Percentiles rank a stretch among this genome's conserved stretches.
Evolutionary conservation across 2,797 vertebrate species (phyloP).

Genomic region (Salarias fasciatus): DNA sequence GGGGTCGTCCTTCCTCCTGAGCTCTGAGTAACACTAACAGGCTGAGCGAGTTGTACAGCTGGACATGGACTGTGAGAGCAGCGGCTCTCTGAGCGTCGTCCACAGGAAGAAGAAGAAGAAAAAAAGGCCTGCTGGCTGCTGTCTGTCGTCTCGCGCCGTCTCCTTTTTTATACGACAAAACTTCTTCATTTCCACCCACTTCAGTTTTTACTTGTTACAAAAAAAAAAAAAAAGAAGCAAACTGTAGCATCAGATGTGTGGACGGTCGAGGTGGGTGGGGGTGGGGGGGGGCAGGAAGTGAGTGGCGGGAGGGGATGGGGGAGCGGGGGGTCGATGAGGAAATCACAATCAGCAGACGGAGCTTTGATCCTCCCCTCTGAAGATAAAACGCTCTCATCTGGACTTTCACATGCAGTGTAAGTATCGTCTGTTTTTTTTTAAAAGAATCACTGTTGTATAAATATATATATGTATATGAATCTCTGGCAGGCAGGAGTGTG

Average conservation of each 20-base stretch:
- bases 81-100: conserved; percentile 30
- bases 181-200: conserved; percentile 12
- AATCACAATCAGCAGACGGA: conserved; percentile 67
- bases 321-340: conserved; percentile 20
- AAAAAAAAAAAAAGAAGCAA: conserved; percentile 2
- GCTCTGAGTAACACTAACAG: conserved; percentile 72
- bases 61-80: conserved; percentile 22
- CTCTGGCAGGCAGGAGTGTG: no score
- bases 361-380: conserved; percentile 69
- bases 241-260: conserved; percentile 60
- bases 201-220: background rate
- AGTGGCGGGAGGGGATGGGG: background rate
- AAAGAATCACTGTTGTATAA: no score
- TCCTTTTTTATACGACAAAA: conserved; percentile 39
- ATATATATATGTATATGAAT: no score
- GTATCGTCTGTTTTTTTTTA: no score
- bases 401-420: no score
- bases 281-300: conserved; percentile 43
- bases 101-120: conserved; percentile 1
- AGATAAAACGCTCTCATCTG: no score
- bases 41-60: conserved; percentile 53
- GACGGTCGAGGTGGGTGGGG: no score
- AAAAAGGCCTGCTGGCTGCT: background rate
- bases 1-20: conserved; percentile 29
- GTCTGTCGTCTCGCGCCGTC: background rate